These are phyloP conservation scores for Uropetala carovei DNA, from an alignment of 2,888 invertebrate genomes.

Conservation along the genomic window DNA sequence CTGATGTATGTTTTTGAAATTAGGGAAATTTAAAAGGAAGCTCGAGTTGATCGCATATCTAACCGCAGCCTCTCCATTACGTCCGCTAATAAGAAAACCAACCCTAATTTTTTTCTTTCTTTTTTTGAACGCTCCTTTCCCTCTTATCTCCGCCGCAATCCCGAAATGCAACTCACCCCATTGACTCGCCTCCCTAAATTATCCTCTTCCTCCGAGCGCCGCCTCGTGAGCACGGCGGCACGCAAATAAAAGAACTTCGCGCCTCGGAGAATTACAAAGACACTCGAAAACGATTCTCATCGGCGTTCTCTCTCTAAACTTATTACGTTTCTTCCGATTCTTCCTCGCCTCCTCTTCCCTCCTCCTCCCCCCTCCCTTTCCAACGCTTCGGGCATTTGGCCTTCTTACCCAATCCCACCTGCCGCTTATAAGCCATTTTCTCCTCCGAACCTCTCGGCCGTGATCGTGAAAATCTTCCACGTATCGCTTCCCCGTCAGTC, in stretches of 20 bases:
- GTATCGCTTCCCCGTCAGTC: not conserved
- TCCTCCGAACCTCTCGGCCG: not conserved
- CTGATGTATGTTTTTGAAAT: not conserved
- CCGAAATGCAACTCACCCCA: not conserved
- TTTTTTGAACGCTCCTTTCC: not conserved
- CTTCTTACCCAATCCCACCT: not conserved
- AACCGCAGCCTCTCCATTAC: not conserved
- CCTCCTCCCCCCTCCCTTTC: not conserved
- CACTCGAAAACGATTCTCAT: too few species aligned
- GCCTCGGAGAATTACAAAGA: not conserved
- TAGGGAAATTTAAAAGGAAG: conserved; percentile 18
- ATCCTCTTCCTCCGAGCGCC: not conserved
- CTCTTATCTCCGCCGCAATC: too few species aligned
- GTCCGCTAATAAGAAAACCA: conserved; percentile 12
- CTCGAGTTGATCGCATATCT: not conserved
- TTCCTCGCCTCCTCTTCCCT: too few species aligned
- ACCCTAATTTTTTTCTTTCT: not conserved
- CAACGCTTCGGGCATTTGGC: not conserved
- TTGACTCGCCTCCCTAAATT: not conserved
- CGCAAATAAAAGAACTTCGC: too few species aligned
- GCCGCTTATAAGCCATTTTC: not conserved
- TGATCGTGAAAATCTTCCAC: conserved; percentile 12
- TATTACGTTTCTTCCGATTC: too few species aligned
- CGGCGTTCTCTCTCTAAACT: not conserved
- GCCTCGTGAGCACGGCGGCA: too few species aligned